A percentile compares a stretch with the other conserved stretches of the same genome.
These are phyloP conservation scores for Labroides dimidiatus DNA, from an alignment of 2,797 vertebrate genomes.

Conservation along the genomic window DNA sequence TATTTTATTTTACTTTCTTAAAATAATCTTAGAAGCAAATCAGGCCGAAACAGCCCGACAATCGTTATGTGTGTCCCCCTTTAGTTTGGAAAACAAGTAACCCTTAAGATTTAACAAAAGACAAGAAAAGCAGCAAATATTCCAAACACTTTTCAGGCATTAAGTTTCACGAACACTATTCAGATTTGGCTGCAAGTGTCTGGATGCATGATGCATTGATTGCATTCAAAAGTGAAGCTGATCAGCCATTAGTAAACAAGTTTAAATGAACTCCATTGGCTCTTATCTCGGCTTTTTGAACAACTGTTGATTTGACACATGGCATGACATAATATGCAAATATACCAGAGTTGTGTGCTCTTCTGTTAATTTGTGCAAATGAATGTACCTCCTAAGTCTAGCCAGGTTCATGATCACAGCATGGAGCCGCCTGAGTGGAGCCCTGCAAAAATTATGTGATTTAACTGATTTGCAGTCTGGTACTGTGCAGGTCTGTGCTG, in stretches of 20 bases:
- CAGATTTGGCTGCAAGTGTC: not conserved
- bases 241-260: not conserved
- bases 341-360: not conserved
- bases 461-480: conserved; percentile 63
- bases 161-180: no score
- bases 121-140: no score
- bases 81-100: no score
- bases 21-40: no score
- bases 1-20: no score
- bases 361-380: not conserved
- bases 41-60: no score
- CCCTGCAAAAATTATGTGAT: conserved; percentile 33
- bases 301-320: not conserved
- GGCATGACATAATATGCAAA: not conserved
- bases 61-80: no score
- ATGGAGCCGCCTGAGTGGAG: not conserved
- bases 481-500: conserved; percentile 36
- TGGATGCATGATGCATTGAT: not conserved
- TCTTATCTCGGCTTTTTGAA: not conserved
- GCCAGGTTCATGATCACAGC: not conserved
- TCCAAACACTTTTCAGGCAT: no score
- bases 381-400: no score
- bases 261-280: not conserved
- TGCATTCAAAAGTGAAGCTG: not conserved
- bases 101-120: no score